Evolutionary conservation across 2,888 invertebrate genomes (phyloP), one percentile per base, ranked within the genome.

Genomic region (Iphiclides podalirius): DNA sequence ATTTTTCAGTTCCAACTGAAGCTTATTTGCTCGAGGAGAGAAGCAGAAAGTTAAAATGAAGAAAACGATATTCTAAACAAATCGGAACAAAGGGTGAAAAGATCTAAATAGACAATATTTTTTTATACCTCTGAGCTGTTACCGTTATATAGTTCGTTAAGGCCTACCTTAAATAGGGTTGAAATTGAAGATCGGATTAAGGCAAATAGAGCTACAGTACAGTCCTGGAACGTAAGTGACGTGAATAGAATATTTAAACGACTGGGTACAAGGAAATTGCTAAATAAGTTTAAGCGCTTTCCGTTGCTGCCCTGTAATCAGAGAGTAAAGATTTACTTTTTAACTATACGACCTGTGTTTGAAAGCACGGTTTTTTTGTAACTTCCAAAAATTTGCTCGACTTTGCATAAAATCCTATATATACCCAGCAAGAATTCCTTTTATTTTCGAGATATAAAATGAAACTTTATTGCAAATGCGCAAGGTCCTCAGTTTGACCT

Each of bases 401-500:
- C n/a, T n/a, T n/a, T n/a, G n/a, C n/a, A n/a, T n/a, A n/a, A n/a
- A n/a, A n/a, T n/a, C n/a, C n/a, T n/a, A n/a, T n/a, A n/a, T n/a
- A n/a, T n/a, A n/a, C n/a, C n/a, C n/a, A n/a, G n/a, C n/a, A n/a
- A n/a, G n/a, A n/a, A n/a, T n/a, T n/a, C n/a, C n/a, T n/a, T n/a
- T 13, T 52, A 35, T 54, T 50, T 52, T 47, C 31, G 35, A 40
- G 23, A 41, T 36, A 36, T 14, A 26, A 31, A 20, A 16, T 38
- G 20, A 20, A 35, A 26, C 34, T 42, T 31, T 40, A 51, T 52
- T 43, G 45, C 42, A 64, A 62, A 66, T 63, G 60, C 58, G 54
- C 45, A 57, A 62, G 52, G 73, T 67, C 75, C 74, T 76, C 77
- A 69, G 67, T 56, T 31, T 72, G 72, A 76, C 79, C 79, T 75